Evolutionary conservation across 2,888 invertebrate species (phyloP).

Genomic region (Galerucella nymphaeae): DNA sequence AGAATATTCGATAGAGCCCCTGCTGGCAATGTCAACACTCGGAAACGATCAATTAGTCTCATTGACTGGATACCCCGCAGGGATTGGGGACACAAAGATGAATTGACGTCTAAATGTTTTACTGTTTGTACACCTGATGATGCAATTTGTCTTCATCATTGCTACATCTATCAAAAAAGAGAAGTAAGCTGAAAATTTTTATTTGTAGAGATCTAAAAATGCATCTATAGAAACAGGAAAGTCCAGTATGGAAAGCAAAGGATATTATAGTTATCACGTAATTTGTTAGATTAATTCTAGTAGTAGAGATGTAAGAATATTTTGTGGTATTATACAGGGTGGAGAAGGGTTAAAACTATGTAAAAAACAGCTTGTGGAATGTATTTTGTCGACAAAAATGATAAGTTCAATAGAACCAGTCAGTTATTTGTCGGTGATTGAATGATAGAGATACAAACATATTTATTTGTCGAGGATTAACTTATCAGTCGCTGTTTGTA

Average conservation of each 20-base stretch:
- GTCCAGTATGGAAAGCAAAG: no score
- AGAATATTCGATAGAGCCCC: constrained; percentile 33
- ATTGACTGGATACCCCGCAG: constrained; percentile 48
- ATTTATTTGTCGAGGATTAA: constrained; percentile 12
- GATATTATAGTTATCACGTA: no score
- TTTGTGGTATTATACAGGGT: no score
- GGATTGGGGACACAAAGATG: constrained; percentile 47
- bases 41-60: constrained; percentile 54
- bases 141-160: constrained; percentile 41
- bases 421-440: neutral
- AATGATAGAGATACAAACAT: constrained; percentile 2
- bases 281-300: no score
- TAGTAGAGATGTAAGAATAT: no score
- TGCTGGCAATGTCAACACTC: constrained; percentile 48
- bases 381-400: no score
- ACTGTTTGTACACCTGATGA: constrained; percentile 49
- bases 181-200: no score
- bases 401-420: no score
- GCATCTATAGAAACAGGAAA: no score
- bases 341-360: no score
- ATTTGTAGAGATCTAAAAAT: no score
- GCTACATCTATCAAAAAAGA: constrained; percentile 8
- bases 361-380: no score
- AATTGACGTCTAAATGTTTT: constrained; percentile 52
- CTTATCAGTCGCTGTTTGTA: constrained; percentile 5